Percentiles rank a stretch among this genome's conserved stretches.
phyloP scores from a whole-genome alignment of 1,140 invertebrate species.

The Sipha flava region DNA sequence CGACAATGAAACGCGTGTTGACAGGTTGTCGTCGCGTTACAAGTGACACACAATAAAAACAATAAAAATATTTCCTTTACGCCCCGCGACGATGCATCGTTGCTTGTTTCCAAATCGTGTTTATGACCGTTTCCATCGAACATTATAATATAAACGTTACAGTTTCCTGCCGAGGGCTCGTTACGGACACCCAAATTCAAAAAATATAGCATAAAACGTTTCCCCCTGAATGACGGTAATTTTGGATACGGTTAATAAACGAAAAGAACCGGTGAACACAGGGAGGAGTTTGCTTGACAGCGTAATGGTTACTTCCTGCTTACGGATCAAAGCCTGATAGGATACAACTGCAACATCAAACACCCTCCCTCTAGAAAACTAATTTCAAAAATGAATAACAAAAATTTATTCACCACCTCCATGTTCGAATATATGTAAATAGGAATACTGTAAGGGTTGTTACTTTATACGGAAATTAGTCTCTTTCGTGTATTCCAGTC shows the following conservation, averaged over 20 bases:
- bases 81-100: not conserved
- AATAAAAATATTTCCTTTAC: not conserved
- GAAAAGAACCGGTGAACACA: not conserved
- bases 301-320: not conserved
- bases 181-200: slow-evolving; percentile 4
- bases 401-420: not conserved
- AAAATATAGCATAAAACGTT: not conserved
- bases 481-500: not conserved
- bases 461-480: not conserved
- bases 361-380: not conserved
- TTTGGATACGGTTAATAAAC: slow-evolving; percentile 22
- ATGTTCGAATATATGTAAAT: not conserved
- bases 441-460: not conserved
- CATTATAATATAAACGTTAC: not conserved
- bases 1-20: not conserved
- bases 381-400: not conserved
- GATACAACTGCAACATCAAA: not conserved
- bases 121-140: not conserved
- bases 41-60: not conserved
- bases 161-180: not conserved
- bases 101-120: slow-evolving; percentile 5
- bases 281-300: not conserved
- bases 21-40: not conserved
- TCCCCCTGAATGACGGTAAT: not conserved
- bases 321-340: not conserved